Conservation (phyloP, 2,888 invertebrate species). For the Napeogenes sylphis region DNA sequence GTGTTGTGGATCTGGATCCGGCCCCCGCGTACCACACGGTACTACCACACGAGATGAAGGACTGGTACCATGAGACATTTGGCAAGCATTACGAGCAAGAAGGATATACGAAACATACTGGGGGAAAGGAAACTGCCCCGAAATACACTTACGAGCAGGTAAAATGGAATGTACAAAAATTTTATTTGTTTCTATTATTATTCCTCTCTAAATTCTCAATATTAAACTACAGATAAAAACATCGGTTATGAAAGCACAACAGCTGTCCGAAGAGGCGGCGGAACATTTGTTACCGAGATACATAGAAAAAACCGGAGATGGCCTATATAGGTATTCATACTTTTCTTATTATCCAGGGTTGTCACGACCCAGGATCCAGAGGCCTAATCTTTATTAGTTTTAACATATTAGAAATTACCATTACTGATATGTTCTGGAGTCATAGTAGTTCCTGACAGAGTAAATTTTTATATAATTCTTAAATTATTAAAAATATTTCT, state of each 20-base stretch:
- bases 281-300: constrained; percentile 67
- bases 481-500: too few relatives aligned
- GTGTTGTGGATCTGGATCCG: constrained; percentile 60
- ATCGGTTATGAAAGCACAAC: constrained; percentile 44
- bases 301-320: constrained; percentile 61
- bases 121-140: constrained; percentile 46
- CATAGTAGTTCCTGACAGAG: too few relatives aligned
- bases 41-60: constrained; percentile 37
- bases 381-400: too few relatives aligned
- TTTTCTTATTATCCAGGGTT: too few relatives aligned
- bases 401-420: too few relatives aligned
- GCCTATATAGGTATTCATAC: constrained; percentile 57
- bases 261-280: constrained; percentile 63
- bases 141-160: constrained; percentile 57
- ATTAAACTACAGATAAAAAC: constrained; percentile 15
- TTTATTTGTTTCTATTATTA: not conserved
- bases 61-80: constrained; percentile 60
- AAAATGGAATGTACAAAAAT: constrained; percentile 5
- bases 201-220: not conserved
- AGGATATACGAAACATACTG: constrained; percentile 45
- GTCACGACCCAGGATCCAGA: too few relatives aligned
- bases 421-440: too few relatives aligned
- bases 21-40: constrained; percentile 48
- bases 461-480: too few relatives aligned
- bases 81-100: constrained; percentile 47